Conservation (phyloP, 2,113 vertebrate genomes). For the Bubo blakistoni region DNA sequence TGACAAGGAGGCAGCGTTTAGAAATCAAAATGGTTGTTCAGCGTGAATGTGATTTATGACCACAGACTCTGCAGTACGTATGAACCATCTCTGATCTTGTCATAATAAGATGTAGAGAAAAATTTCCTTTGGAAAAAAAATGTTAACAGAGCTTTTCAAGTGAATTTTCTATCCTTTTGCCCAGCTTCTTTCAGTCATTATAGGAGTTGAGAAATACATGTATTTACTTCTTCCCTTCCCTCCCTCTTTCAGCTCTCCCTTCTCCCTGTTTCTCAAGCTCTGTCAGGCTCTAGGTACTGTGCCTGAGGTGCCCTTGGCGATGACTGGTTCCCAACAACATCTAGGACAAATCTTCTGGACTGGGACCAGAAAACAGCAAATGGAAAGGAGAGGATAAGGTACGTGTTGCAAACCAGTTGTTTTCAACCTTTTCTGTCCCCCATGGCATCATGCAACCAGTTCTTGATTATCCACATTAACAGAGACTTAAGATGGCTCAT, state of each 20-base stretch:
- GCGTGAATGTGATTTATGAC: neutral
- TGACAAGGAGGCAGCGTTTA: neutral
- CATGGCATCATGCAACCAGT: neutral
- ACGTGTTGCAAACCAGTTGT: neutral
- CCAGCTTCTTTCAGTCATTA: neutral
- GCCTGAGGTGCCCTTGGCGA: neutral
- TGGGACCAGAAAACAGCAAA: neutral
- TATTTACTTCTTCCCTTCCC: neutral
- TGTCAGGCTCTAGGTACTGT: neutral
- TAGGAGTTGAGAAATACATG: neutral
- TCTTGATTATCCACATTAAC: neutral
- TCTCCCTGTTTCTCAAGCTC: neutral
- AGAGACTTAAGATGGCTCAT: neutral
- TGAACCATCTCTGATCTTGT: neutral
- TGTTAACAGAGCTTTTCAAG: neutral
- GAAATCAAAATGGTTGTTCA: slow-evolving; percentile 6
- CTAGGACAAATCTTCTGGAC: neutral
- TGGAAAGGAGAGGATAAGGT: neutral
- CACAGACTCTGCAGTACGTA: neutral
- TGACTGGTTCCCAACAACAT: neutral
- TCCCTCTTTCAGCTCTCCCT: neutral
- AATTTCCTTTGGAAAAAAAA: neutral
- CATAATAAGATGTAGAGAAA: neutral
- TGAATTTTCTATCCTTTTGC: neutral
- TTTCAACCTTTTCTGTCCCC: neutral